These are phyloP conservation scores for Dromius quadrimaculatus DNA, from an alignment of 2,888 invertebrate genomes.

Conservation along the genomic window DNA sequence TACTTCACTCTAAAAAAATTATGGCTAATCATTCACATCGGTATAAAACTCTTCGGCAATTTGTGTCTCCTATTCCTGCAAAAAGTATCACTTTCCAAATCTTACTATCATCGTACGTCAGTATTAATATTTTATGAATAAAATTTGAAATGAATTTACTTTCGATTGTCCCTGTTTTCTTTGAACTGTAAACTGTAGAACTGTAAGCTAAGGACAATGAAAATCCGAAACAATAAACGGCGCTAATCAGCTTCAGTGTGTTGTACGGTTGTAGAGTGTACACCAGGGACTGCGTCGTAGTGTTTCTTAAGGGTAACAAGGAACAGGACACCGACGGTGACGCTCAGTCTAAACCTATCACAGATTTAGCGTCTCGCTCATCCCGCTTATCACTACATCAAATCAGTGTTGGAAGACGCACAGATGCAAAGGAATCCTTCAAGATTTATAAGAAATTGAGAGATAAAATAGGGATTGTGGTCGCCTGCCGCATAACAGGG, in stretches of 20 bases:
- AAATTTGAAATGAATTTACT: slow-evolving; percentile 13
- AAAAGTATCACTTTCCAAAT: too few relatives aligned
- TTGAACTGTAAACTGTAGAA: background rate
- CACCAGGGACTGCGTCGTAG: background rate
- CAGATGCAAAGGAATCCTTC: slow-evolving; percentile 46
- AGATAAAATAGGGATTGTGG: slow-evolving; percentile 46
- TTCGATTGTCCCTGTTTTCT: too few relatives aligned
- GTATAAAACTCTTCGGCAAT: too few relatives aligned
- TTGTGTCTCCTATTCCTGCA: too few relatives aligned
- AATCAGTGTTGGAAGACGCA: slow-evolving; percentile 37
- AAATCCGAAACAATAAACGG: slow-evolving; percentile 36
- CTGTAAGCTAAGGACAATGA: slow-evolving; percentile 33
- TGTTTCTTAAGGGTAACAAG: background rate
- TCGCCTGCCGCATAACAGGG: background rate
- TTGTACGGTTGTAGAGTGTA: slow-evolving; percentile 27
- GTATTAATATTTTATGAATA: background rate
- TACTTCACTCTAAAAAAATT: too few relatives aligned
- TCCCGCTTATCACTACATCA: slow-evolving; percentile 44
- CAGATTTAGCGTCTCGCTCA: background rate
- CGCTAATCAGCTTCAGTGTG: slow-evolving; percentile 46
- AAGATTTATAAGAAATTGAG: slow-evolving; percentile 50
- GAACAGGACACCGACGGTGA: background rate
- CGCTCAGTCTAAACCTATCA: background rate
- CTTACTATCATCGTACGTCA: too few relatives aligned
- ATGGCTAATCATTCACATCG: too few relatives aligned